These are phyloP conservation scores for Ceratitis capitata DNA, from an alignment of 1,140 invertebrate species.

Conservation along the genomic window DNA sequence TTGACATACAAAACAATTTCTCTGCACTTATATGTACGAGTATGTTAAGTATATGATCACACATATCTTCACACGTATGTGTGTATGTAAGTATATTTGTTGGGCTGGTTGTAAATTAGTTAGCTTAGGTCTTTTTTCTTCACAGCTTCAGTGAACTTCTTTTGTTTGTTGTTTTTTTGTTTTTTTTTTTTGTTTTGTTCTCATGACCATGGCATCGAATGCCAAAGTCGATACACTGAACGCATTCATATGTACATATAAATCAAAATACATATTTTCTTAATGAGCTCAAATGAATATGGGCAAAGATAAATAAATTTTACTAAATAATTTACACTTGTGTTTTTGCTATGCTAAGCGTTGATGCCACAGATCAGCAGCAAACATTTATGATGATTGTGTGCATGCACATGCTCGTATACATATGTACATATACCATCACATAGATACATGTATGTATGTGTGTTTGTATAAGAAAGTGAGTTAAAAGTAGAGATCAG, in stretches of 20 bases:
- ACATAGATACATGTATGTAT: too few relatives aligned
- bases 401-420: background rate
- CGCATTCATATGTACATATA: background rate
- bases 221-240: background rate
- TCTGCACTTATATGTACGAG: background rate
- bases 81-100: too few relatives aligned
- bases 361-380: background rate
- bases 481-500: too few relatives aligned
- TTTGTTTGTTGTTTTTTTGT: too few relatives aligned
- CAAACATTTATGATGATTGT: background rate
- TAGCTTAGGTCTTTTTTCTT: background rate
- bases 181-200: background rate
- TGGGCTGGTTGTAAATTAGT: background rate
- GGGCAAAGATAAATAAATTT: conserved; percentile 7
- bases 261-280: background rate
- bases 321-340: background rate
- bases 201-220: background rate
- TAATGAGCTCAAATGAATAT: background rate
- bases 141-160: too few relatives aligned
- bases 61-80: background rate
- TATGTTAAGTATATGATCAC: too few relatives aligned
- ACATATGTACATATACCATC: background rate
- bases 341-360: conserved; percentile 6
- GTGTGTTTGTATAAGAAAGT: too few relatives aligned
- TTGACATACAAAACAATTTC: conserved; percentile 17